Evolutionary conservation across 2,797 vertebrate species (phyloP).

Genomic region (Cuniculus paca): DNA sequence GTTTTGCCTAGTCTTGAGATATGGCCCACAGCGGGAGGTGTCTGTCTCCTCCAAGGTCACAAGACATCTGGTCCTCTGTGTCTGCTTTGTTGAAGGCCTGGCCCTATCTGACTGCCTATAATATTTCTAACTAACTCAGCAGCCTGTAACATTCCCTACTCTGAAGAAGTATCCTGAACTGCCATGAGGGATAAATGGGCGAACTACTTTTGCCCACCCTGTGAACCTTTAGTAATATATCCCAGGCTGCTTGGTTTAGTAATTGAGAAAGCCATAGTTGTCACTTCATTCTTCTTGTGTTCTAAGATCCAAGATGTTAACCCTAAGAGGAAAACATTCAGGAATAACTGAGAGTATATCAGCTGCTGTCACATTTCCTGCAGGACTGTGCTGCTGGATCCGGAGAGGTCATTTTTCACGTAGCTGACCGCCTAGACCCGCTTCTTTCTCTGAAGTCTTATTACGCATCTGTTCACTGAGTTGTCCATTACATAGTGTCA

Average conservation of each 20-base stretch:
- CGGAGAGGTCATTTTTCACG: slow-evolving; percentile 26
- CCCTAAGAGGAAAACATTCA: neutral
- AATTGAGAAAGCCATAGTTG: neutral
- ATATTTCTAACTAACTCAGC: no score
- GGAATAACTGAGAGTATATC: neutral
- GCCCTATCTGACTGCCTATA: no score
- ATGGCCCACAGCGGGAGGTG: no score
- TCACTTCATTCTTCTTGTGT: neutral
- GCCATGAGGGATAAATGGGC: no score
- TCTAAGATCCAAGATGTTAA: neutral
- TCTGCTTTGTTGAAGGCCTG: no score
- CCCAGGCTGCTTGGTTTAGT: neutral
- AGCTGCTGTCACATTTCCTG: neutral
- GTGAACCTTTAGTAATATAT: neutral
- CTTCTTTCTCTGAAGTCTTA: slow-evolving; percentile 52
- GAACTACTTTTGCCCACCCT: neutral
- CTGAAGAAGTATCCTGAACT: no score
- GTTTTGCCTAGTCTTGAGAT: no score
- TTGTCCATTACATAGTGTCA: neutral
- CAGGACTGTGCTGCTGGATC: neutral
- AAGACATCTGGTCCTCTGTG: no score
- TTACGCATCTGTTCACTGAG: neutral
- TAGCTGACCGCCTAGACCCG: neutral
- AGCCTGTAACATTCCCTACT: no score
- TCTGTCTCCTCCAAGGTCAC: no score